Conservation (phyloP, 2,797 vertebrate genomes). For the Falco concolor region DNA sequence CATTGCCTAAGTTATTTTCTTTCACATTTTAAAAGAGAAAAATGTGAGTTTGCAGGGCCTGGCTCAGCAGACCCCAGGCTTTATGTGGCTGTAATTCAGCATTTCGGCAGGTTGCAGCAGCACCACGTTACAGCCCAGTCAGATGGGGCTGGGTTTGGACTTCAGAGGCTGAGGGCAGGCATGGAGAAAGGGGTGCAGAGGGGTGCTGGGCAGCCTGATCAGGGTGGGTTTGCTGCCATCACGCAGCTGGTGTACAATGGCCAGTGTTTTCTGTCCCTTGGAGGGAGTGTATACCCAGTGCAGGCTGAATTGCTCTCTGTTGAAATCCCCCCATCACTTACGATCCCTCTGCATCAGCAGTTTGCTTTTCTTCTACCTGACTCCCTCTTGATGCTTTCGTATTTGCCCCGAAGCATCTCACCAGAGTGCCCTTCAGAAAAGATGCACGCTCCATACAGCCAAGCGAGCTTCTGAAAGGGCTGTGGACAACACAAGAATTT, state of each 20-base stretch:
- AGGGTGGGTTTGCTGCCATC: not conserved
- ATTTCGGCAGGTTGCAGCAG: not conserved
- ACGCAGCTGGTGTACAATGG: fast-evolving
- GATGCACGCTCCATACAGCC: fast-evolving
- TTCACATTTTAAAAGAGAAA: not conserved
- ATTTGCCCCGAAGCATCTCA: not conserved
- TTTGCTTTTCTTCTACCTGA: not conserved
- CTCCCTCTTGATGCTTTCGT: fast-evolving
- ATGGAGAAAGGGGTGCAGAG: not conserved
- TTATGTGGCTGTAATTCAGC: not conserved
- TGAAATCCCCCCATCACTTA: not conserved
- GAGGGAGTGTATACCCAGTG: not conserved
- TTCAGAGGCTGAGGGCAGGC: not conserved
- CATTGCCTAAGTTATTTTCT: not conserved
- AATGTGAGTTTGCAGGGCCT: not conserved
- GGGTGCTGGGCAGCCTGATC: not conserved
- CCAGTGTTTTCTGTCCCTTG: not conserved
- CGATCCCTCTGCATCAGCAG: not conserved
- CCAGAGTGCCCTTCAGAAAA: not conserved
- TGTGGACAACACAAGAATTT: not conserved
- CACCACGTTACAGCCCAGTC: fast-evolving
- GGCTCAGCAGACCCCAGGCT: not conserved
- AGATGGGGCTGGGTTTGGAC: not conserved
- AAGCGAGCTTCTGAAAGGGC: not conserved
- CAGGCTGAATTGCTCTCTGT: not conserved